Evolutionary conservation across 2,888 invertebrate genomes (phyloP).

Genomic region (Spodoptera littoralis): DNA sequence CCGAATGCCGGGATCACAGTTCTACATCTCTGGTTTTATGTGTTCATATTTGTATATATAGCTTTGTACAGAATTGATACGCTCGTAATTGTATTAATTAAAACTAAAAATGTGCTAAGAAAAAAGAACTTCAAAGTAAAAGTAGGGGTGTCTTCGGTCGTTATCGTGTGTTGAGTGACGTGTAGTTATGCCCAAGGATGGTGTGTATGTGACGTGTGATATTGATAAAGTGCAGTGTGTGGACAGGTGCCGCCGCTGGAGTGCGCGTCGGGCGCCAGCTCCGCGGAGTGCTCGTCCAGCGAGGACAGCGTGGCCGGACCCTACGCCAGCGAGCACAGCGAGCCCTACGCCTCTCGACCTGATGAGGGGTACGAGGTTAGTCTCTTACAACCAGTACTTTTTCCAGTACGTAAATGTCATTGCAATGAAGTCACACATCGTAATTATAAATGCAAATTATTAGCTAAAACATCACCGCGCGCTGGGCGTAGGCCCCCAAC

Average conservation of each 20-base stretch:
- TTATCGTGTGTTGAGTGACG: too few relatives aligned
- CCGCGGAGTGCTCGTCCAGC: conserved; percentile 77
- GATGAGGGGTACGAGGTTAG: conserved; percentile 90
- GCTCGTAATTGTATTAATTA: too few relatives aligned
- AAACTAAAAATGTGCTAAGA: too few relatives aligned
- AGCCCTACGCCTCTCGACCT: conserved; percentile 79
- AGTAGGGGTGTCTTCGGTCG: too few relatives aligned
- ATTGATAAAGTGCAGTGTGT: conserved; percentile 54
- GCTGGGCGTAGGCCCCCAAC: conserved; percentile 5
- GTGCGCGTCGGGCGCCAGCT: conserved; percentile 76
- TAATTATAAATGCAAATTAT: conserved; percentile 2
- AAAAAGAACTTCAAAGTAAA: too few relatives aligned
- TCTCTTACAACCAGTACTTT: too few relatives aligned
- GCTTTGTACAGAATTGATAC: too few relatives aligned
- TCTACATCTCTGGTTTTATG: too few relatives aligned
- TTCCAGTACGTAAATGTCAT: too few relatives aligned
- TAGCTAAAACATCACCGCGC: not conserved
- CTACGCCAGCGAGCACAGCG: conserved; percentile 83
- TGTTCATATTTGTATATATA: too few relatives aligned
- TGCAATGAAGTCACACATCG: not conserved
- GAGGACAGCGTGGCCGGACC: conserved; percentile 77
- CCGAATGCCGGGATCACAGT: not conserved
- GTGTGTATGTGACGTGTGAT: conserved; percentile 10
- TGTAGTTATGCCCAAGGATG: too few relatives aligned
- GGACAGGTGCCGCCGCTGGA: conserved; percentile 81